A percentile compares a stretch with the other conserved stretches of the same genome.
Evolutionary conservation across 2,888 invertebrate species (phyloP).

Genomic region (Callimorpha dominula): DNA sequence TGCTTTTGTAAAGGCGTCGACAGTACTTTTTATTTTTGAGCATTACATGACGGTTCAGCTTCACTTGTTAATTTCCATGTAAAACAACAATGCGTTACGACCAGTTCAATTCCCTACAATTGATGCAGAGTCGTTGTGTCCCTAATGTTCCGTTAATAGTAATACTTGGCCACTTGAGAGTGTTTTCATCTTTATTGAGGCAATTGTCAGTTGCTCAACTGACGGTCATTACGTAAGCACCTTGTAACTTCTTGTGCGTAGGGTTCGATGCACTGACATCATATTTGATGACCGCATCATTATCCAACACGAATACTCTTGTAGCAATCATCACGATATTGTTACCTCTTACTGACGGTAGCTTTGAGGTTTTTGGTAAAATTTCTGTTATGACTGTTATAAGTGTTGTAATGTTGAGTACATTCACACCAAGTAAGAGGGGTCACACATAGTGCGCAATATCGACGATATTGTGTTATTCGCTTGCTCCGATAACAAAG

Average conservation of each 20-base stretch:
- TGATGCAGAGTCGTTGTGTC: constrained; percentile 57
- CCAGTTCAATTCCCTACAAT: constrained; percentile 58
- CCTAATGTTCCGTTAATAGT: constrained; percentile 75
- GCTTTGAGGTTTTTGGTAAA: not conserved
- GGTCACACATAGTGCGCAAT: constrained; percentile 28
- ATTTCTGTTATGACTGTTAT: not conserved
- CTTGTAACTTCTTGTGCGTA: constrained; percentile 69
- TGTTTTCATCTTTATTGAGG: constrained; percentile 79
- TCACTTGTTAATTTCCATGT: constrained; percentile 56
- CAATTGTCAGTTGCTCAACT: constrained; percentile 81
- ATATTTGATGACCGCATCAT: constrained; percentile 50
- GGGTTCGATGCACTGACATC: constrained; percentile 74
- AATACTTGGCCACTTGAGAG: constrained; percentile 73
- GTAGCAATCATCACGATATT: constrained; percentile 28
- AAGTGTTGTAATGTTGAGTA: constrained; percentile 8
- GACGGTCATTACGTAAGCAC: constrained; percentile 73
- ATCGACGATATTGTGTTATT: constrained; percentile 35
- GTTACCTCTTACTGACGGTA: constrained; percentile 11
- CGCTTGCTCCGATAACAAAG: constrained; percentile 49
- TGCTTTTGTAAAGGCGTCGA: constrained; percentile 68
- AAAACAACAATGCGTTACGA: constrained; percentile 53
- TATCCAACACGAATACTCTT: constrained; percentile 29
- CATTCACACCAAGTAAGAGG: constrained; percentile 22
- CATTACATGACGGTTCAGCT: constrained; percentile 61
- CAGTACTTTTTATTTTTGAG: constrained; percentile 59